Evolutionary conservation across 2,113 vertebrate species (phyloP), one percentile per base, ranked within the genome.

Genomic region (Brienomyrus longianalis): DNA sequence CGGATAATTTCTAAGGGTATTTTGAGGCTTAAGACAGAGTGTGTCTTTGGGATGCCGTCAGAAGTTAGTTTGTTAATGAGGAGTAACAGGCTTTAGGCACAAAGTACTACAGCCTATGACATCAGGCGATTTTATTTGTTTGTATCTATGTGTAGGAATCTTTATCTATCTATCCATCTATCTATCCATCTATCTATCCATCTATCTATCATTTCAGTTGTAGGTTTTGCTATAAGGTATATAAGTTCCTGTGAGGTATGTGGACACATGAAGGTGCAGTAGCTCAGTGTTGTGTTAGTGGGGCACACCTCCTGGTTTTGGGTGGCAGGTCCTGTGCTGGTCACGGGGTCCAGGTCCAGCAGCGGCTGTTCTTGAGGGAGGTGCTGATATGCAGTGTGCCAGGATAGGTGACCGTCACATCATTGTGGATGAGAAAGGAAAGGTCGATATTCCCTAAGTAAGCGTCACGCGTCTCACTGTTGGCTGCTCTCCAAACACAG

Each of bases 401-500:
- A 77, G 70, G 3, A 31, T 11, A 6, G 31, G 70, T 77, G 70
- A 70, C 27, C 1, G 3, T 74, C 35, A 74, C 50, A 15, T 66
- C 50, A 3, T 19, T 1, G 77, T 43, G 15, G 43, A 47, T 17
- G 19, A 17, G 77, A 47, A 17, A 5, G 17, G 77, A 83, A 83
- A 23, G 77, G 27, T 54, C 21, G 47, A 9, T 54, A 27, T 54
- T 83, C 70, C 70, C 35, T 19, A 43, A 77, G 70, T 83, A 15
- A 1, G 51, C 31, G 19, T 13, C 48, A 23, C 21, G 19, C 17
- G 21, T 83, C 35, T 23, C 43, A 90, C 90, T 91, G 90, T 89
- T 91, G 83, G 59, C 92, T 91, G 89, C 35, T 92, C 45, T 92
- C 62, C 91, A 85, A 59, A 62, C 2, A 1, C 92, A 99, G 98